A percentile compares a stretch with the other conserved stretches of the same genome.
Evolutionary conservation across 2,113 vertebrate species (phyloP).

Genomic region (Sigmodon hispidus): DNA sequence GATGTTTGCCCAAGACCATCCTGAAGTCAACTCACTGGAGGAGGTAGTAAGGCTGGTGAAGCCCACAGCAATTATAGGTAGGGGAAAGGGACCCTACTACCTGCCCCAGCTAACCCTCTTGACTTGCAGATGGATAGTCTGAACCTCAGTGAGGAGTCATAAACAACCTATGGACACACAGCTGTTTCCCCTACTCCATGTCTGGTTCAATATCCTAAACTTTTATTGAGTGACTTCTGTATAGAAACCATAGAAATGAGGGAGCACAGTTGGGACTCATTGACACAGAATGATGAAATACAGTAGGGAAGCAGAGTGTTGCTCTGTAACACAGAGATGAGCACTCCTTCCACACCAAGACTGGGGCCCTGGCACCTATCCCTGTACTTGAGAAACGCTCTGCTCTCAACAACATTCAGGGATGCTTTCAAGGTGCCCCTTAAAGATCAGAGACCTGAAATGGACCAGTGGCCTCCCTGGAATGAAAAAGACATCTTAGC

Average conservation of each 20-base stretch:
- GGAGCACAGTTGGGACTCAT: neutral
- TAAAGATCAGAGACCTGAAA: neutral
- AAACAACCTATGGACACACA: neutral
- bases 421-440: neutral
- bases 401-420: neutral
- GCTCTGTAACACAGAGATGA: neutral
- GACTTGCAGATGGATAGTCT: constrained; percentile 36
- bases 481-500: neutral
- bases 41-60: constrained; percentile 95
- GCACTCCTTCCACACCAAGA: neutral
- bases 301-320: accelerated
- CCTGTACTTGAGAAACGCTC: neutral
- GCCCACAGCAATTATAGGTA: constrained; percentile 96
- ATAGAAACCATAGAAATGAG: neutral
- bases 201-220: neutral
- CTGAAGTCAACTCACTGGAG: constrained; percentile 91
- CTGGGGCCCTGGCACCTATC: neutral
- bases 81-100: neutral
- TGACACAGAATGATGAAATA: neutral
- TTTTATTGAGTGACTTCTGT: neutral
- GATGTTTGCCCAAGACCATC: constrained; percentile 95
- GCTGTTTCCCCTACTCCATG: neutral
- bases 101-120: constrained; percentile 39
- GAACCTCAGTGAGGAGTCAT: neutral
- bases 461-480: neutral